Base-by-base conservation (phyloP, 1,140 invertebrate species). In the Heterodera schachtii region DNA sequence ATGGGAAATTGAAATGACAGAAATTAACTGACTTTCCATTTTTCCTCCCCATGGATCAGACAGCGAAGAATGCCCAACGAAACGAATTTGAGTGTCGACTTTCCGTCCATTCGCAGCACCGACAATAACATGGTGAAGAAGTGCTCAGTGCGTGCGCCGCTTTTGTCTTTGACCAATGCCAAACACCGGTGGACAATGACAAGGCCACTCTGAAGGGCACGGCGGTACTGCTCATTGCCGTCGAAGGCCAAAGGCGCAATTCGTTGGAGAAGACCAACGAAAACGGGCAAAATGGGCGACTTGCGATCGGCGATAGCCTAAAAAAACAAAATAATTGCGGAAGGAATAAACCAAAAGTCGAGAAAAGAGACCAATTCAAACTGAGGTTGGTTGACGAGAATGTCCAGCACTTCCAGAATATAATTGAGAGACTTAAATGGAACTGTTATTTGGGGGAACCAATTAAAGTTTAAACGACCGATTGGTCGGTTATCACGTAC, bases 31-130 rank as follows among this genome's bases (percentile, higher is more conserved):
- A 76, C 75, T 66, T 78, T 78, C 46, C 66, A 78, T 8, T 78
- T 49, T 41, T 78, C 60, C 16, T 44, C 66, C 47, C 64, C 31
- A 16, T 64, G 9, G 9, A 78, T 43, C 21, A 78, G 70, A 66
- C 47, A 66, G 43, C 77, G 52, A 31, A 78, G 64, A 41, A 78
- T 78, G n/a, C 77, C 77, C 57, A 78, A 41, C 19, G 77, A 64
- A 41, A 78, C 21, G 60, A 66, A 78, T 78, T 46, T 66, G 31
- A 69, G 52, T 11, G 19, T 78, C 49, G 64, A 19, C 16, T 64
- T 64, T 31, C 77, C 66, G n/a, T 44, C 21, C 21, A 78, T 44
- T 64, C 8, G 47, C 64, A 78, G 11, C 44, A 78, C 41, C 47
- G 43, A 31, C 47, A 78, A 64, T 21, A 78, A 31, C 7, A 64